Base-by-base conservation (phyloP, 2,113 vertebrate species). In the Dipodomys merriami region DNA sequence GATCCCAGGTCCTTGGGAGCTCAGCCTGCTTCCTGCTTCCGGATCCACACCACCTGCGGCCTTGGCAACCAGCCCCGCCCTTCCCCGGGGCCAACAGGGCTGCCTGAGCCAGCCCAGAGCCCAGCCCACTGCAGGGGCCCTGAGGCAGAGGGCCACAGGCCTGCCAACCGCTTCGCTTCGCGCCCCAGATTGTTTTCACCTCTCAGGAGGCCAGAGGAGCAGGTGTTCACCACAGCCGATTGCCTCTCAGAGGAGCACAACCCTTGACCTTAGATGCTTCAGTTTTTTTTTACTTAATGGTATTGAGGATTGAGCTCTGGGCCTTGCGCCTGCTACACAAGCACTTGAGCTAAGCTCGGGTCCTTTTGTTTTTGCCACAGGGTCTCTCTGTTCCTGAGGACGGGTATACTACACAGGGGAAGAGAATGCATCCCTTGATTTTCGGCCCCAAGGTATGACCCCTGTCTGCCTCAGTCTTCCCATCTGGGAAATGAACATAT, bases 11-110 rank as follows among this genome's bases (percentile, higher is more conserved):
- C 76, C 64, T 49, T 53, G 33, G 82, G 62, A 82, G 39, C 30
- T 57, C 25, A 23, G n/a, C n/a, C 88, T 81, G 49, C 78, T 95
- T 94, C 91, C 93, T 93, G 79, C 94, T 96, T 96, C 94, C 88
- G 72, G 60, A 23, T 92, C 83, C 22, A 4, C n/a, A 39, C 9
- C 33, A 71, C 95, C 95, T 83, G 95, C 77, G 91, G 69, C 73
- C 84, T 74, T 96, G 91, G 93, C 90, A 93, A 92, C 84, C 83
- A 79, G 93, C 87, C 76, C 94, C 87, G 10, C 95, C 94, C 81
- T 73, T 67, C 72, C n/a, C 62, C 13, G 7, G 62, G 88, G 80
- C 69, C 20, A 11, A 68, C 76, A 33, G 74, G 29, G 9, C 9
- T 4, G 16, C n/a, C 23, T 1, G 29, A 53, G 35, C n/a, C 15